Percentiles rank a stretch among this genome's conserved stretches.
Conservation (phyloP, 2,113 vertebrate species). For the Rhipidura dahli region DNA sequence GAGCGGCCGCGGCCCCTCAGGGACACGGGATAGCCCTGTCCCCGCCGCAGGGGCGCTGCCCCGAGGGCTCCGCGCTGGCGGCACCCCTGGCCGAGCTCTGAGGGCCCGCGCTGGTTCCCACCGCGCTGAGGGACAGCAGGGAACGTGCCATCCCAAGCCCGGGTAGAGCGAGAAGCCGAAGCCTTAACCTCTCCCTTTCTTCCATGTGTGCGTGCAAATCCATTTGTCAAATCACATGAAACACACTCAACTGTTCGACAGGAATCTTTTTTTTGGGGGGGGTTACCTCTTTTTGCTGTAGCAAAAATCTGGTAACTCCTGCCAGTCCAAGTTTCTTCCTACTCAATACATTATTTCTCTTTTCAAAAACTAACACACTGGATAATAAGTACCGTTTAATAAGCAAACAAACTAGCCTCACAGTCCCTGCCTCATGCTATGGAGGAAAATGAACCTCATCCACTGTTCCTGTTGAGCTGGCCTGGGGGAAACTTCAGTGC, state of each 20-base stretch:
- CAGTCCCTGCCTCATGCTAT: neutral
- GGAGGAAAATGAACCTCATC: neutral
- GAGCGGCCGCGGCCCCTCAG: neutral
- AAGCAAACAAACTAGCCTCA: neutral
- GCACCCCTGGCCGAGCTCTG: accelerated
- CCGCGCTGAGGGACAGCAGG: neutral
- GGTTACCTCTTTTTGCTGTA: neutral
- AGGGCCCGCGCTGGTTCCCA: accelerated
- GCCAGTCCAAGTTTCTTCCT: neutral
- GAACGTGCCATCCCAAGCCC: accelerated
- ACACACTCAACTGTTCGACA: neutral
- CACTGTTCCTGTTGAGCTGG: neutral
- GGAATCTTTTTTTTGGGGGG: neutral
- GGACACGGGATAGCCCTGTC: accelerated
- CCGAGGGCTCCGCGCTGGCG: neutral
- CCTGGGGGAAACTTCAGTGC: neutral
- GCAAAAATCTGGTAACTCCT: neutral
- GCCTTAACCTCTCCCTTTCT: neutral
- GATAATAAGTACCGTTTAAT: neutral
- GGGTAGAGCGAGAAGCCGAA: accelerated
- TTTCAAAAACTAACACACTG: neutral
- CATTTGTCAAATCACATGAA: neutral
- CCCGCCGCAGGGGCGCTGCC: neutral
- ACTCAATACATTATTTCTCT: neutral
- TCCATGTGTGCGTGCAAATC: accelerated